Base-by-base conservation (phyloP, 2,888 invertebrate species). In the Ophion obscuratus region DNA sequence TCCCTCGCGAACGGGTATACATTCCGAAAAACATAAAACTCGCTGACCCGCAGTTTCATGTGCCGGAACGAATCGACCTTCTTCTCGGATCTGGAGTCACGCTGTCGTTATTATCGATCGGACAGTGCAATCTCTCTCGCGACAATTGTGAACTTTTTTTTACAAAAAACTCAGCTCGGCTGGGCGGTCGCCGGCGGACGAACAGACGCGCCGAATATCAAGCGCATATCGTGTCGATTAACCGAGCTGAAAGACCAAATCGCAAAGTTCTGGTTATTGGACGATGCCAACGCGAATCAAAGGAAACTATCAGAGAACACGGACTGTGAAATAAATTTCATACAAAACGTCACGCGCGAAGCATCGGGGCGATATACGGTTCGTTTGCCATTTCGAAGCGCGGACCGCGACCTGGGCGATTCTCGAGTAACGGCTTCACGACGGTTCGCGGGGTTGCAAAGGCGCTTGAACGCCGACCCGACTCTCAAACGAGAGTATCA, bases 1-100 rank as follows among this genome's bases (percentile, higher is more conserved):
- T 88, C 27, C 81, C 85, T 67, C 81, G 85, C 27, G 73, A 85
- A 75, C 9, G 2, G 11, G 40, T 89, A 0, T 36, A 82, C 24
- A 84, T 90, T 9, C 89, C 89, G 17, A 10, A 27, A 0, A 87
- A 88, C 20, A n/a, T 90, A 10, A 79, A 83, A 68, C 36, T 88
- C 10, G 88, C 88, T 2, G 88, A 89, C 62, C 89, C 88, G 0
- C 47, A 85, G 11, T 90, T 89, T 74, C 86, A 89, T 61, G 24
- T 84, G 5, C 89, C 88, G 0, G 75, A 73, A 20, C 36, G 61
- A 7, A 67, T 89, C 2, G 89, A 89, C 27, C 4, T 88, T 11
- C 71, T 90, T 0, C 14, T 90, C 4, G 87, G 88, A 11, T 62
- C 88, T 0, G 89, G 88, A 0, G 24, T 67, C 1, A 83, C 88